Conservation (phyloP, 2,113 vertebrate species). For the Onychorhynchus coronatus region DNA sequence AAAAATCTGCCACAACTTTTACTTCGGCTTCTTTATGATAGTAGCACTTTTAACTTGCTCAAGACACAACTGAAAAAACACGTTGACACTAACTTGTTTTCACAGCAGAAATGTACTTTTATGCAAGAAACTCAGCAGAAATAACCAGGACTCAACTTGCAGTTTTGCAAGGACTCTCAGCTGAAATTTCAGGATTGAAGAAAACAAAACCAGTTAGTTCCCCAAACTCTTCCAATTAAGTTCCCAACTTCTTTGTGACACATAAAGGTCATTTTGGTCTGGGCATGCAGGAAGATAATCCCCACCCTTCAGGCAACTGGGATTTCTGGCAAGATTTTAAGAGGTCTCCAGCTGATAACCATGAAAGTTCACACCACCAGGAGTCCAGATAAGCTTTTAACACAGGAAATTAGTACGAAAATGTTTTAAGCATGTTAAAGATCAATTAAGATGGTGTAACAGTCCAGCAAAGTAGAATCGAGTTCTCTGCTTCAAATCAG, state of each 20-base stretch:
- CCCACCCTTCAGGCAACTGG: slow-evolving; percentile 5
- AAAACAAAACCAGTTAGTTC: not conserved
- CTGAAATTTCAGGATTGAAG: not conserved
- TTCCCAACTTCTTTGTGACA: not conserved
- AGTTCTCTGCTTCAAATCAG: not conserved
- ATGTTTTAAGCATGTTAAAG: slow-evolving; percentile 34
- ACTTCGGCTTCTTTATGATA: not conserved
- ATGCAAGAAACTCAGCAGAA: not conserved
- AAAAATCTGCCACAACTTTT: not conserved
- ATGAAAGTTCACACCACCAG: slow-evolving; percentile 47
- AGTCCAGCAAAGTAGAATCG: not conserved
- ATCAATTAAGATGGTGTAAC: slow-evolving; percentile 39
- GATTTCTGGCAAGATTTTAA: slow-evolving; percentile 54
- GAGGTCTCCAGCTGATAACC: slow-evolving; percentile 55
- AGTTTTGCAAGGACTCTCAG: not conserved
- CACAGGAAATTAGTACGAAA: slow-evolving; percentile 62
- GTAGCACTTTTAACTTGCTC: not conserved
- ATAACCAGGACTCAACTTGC: not conserved
- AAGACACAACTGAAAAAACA: not conserved
- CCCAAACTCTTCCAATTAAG: not conserved
- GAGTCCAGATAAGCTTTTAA: slow-evolving; percentile 57
- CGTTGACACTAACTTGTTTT: not conserved
- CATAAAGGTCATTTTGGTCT: slow-evolving; percentile 32
- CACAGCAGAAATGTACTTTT: not conserved
- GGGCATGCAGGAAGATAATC: slow-evolving; percentile 39